phyloP scores from a whole-genome alignment of 2,797 vertebrate species.

The Halcyon smyrnensis region DNA sequence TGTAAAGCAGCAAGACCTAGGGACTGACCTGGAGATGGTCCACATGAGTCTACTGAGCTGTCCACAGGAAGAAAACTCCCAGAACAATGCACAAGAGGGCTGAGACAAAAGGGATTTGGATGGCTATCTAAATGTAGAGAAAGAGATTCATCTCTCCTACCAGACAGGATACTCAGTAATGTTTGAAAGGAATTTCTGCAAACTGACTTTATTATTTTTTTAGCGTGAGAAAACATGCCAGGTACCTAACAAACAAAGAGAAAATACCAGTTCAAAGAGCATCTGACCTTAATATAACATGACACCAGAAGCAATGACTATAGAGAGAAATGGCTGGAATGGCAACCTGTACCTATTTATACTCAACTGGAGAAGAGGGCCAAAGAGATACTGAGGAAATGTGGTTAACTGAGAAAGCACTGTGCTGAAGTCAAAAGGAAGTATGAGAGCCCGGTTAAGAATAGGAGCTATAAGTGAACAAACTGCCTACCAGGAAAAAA shows the following conservation, averaged over 20 bases:
- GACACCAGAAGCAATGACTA: background rate
- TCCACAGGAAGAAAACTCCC: slow-evolving; percentile 62
- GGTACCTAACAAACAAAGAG: background rate
- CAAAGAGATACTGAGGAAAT: slow-evolving; percentile 16
- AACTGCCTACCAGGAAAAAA: background rate
- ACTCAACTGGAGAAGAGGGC: background rate
- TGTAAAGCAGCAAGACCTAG: slow-evolving; percentile 54
- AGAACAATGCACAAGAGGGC: slow-evolving; percentile 34
- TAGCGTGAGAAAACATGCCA: background rate
- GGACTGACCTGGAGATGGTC: slow-evolving; percentile 64
- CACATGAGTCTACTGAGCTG: slow-evolving; percentile 60
- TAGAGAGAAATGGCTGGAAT: background rate
- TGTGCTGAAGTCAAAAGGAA: background rate
- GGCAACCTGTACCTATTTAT: slow-evolving; percentile 3
- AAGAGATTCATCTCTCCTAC: background rate
- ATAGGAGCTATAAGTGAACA: background rate
- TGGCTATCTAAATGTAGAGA: background rate
- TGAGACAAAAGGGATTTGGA: slow-evolving; percentile 31
- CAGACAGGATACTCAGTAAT: background rate
- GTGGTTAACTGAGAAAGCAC: slow-evolving; percentile 3
- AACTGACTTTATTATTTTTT: slow-evolving; percentile 11
- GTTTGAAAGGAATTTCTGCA: slow-evolving; percentile 33
- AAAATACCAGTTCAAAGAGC: background rate
- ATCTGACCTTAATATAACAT: background rate
- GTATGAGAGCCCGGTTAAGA: background rate